A percentile compares a stretch with the other conserved stretches of the same genome.
Evolutionary conservation across 1,140 invertebrate species (phyloP).

Genomic region (Wasmannia auropunctata): DNA sequence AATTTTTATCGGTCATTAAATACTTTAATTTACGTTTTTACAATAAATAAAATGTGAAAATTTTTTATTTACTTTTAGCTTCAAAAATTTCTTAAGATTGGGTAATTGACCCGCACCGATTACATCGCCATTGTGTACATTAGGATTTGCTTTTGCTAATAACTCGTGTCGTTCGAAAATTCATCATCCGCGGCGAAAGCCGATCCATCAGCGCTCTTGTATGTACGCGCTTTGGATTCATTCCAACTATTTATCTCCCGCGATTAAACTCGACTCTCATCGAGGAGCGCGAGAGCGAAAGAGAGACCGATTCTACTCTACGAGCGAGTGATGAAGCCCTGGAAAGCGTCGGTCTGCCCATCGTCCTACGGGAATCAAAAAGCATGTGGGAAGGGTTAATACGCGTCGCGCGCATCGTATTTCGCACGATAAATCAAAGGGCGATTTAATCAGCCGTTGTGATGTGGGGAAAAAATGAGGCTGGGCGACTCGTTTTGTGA

Average conservation of each 20-base stretch:
- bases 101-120: background rate
- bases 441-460: constrained; percentile 59
- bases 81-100: background rate
- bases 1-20: background rate
- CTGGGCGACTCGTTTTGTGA: constrained; percentile 9
- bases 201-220: constrained; percentile 3
- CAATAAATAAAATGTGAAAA: background rate
- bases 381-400: constrained; percentile 57
- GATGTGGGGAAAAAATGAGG: constrained; percentile 43
- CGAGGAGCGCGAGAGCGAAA: background rate
- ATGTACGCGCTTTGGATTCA: constrained; percentile 14
- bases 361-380: constrained; percentile 59
- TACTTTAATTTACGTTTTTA: constrained; percentile 11
- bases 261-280: constrained; percentile 47
- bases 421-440: constrained; percentile 62
- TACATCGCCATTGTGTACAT: background rate
- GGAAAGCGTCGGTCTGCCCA: constrained; percentile 4
- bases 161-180: constrained; percentile 13
- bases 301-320: background rate
- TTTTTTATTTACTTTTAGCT: background rate
- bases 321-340: constrained; percentile 41
- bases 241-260: constrained; percentile 54
- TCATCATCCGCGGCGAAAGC: background rate
- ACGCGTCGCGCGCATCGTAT: constrained; percentile 53
- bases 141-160: background rate